Conservation (phyloP, 2,797 vertebrate genomes). For the Pipistrellus nathusii region DNA sequence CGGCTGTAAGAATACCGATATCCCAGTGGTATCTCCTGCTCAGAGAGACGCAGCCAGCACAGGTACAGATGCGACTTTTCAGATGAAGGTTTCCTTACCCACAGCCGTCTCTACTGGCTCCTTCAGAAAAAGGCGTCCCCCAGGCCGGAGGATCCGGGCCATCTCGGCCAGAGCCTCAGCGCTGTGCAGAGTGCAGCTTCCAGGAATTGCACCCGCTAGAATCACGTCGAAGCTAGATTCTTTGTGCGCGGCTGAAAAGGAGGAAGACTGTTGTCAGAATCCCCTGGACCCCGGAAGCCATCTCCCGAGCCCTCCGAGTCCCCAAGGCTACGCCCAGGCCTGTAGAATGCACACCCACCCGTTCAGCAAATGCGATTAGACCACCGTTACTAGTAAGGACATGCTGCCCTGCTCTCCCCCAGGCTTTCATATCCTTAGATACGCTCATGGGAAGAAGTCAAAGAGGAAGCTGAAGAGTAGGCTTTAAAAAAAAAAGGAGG, state of each 20-base stretch:
- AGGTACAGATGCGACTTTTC: neutral
- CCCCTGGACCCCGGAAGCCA: neutral
- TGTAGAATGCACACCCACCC: neutral
- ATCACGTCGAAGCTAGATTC: conserved; percentile 92
- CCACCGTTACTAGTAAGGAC: accelerated
- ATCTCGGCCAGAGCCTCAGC: conserved; percentile 92
- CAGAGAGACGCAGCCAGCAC: neutral
- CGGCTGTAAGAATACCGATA: neutral
- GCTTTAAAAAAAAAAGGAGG: neutral
- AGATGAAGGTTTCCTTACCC: conserved; percentile 86
- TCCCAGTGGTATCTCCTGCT: neutral
- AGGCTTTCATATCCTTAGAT: neutral
- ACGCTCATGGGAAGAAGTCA: neutral
- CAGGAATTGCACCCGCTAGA: conserved; percentile 91
- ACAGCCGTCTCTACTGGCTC: conserved; percentile 88
- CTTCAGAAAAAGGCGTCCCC: conserved; percentile 92
- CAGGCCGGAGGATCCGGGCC: conserved; percentile 93
- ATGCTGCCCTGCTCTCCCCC: neutral
- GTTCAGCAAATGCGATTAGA: neutral
- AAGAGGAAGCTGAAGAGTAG: neutral
- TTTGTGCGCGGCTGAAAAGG: conserved; percentile 90
- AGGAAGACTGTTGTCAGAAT: neutral
- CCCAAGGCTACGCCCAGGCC: neutral
- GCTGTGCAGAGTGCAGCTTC: conserved; percentile 89
- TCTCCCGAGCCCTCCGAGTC: neutral